These are phyloP conservation scores for Reinhardtius hippoglossoides DNA, from an alignment of 2,113 vertebrate genomes.

Conservation along the genomic window DNA sequence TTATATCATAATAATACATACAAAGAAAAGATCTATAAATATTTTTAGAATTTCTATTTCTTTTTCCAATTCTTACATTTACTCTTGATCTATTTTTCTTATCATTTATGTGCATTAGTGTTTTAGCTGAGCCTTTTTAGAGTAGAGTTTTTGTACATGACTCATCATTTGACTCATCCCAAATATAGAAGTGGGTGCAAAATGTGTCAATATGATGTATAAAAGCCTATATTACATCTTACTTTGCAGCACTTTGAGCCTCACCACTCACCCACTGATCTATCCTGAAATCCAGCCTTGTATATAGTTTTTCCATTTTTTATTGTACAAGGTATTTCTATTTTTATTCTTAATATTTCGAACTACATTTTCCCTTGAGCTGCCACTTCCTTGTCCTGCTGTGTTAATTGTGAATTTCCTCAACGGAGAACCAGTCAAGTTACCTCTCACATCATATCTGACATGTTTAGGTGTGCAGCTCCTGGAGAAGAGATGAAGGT, in stretches of 20 bases:
- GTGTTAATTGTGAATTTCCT: background rate
- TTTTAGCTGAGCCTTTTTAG: background rate
- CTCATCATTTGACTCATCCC: background rate
- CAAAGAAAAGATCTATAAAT: too few relatives aligned
- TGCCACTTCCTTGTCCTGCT: background rate
- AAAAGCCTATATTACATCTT: background rate
- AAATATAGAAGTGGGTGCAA: too few relatives aligned
- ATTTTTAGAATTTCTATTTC: background rate
- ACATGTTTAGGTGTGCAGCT: conserved; percentile 36
- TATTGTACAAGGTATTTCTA: background rate
- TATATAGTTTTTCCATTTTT: background rate
- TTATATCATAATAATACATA: too few relatives aligned
- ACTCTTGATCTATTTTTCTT: background rate
- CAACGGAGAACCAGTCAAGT: too few relatives aligned
- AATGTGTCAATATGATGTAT: background rate
- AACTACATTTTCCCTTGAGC: background rate
- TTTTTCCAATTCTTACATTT: background rate
- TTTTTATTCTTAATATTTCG: too few relatives aligned
- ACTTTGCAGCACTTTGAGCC: background rate
- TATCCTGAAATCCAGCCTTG: background rate
- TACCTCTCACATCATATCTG: background rate
- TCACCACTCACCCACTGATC: background rate
- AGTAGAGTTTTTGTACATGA: background rate
- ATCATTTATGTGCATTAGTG: background rate
- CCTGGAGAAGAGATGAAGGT: conserved; percentile 42